A percentile compares a stretch with the other conserved stretches of the same genome.
phyloP scores from a whole-genome alignment of 2,797 vertebrate genomes.

The Chaetodon trifasciatus region DNA sequence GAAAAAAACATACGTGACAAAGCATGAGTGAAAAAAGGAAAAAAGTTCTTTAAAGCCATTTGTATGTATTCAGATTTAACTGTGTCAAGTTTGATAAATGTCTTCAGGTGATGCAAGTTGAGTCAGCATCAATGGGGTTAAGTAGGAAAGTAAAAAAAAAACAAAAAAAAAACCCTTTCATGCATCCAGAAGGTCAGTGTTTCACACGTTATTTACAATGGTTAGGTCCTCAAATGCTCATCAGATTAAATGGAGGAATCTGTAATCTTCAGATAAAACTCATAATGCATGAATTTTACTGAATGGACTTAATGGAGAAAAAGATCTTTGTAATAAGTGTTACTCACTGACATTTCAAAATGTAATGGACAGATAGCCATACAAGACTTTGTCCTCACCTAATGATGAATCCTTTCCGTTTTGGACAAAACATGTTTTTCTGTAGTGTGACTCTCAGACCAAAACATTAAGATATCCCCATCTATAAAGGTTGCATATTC shows the following conservation, averaged over 20 bases:
- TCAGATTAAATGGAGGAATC: background rate
- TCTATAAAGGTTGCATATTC: background rate
- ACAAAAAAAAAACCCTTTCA: background rate
- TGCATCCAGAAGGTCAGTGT: background rate
- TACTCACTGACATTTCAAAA: background rate
- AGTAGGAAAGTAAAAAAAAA: background rate
- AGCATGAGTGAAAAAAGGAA: too few relatives aligned
- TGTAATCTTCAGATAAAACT: background rate
- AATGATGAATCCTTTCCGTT: background rate
- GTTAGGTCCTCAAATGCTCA: background rate
- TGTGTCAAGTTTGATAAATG: background rate
- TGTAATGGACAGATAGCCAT: background rate
- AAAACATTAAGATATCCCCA: background rate
- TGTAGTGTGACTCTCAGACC: background rate
- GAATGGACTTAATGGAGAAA: too few relatives aligned
- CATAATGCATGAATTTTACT: background rate
- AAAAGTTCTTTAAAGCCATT: background rate
- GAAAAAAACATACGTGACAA: too few relatives aligned
- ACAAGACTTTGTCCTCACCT: background rate
- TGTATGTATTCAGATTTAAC: background rate
- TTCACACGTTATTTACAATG: background rate
- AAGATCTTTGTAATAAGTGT: background rate
- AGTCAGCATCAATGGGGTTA: background rate
- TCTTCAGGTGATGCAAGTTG: background rate
- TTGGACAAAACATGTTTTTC: background rate